Evolutionary conservation across 2,888 invertebrate species (phyloP), one percentile per base, ranked within the genome.

Genomic region (Sicus ferrugineus): DNA sequence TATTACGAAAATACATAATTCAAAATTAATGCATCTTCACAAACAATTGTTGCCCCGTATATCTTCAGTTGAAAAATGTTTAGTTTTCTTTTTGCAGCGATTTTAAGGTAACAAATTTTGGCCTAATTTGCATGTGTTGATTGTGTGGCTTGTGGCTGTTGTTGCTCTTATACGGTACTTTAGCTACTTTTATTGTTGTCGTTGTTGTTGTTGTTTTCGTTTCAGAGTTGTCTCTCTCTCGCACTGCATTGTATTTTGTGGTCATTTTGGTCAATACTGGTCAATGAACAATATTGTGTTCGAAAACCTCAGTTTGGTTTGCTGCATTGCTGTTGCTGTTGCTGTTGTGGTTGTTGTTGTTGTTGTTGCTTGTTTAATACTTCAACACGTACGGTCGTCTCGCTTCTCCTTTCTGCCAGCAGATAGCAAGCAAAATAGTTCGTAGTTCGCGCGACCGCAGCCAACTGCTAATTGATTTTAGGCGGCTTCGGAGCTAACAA

Each of bases 121-220:
- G 59, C 5, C 21, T 34, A 38, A 34, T 59, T 59, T 59, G n/a
- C 59, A 59, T 34, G 59, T 58, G 58, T 58, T 31, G 58, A 58
- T n/a, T 58, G 31, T 59, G 59, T 23, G 59, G 59, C 23, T 59
- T 59, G n/a, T 16, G 19, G 21, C 31, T 19, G n/a, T 26, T 23
- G 52, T 5, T 52, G 9, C 21, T 52, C 21, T 26, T 3, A 19
- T n/a, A 52, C 52, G 52, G 11, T 5, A 5, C 52, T 52, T 52
- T 14, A 38, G 11, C 6, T 9, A 6, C 7, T 11, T 42, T 42
- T 9, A 28, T 56, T n/a, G n/a, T n/a, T n/a, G n/a, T n/a, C n/a
- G n/a, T n/a, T n/a, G 56, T 23, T 42, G 34, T 34, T 3, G 3
- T 3, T 9, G 7, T 1, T 1, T 9, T n/a, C n/a, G 11, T n/a